A percentile compares a stretch with the other conserved stretches of the same genome.
Evolutionary conservation across 1,140 invertebrate genomes (phyloP).

Genomic region (Lycorma delicatula): DNA sequence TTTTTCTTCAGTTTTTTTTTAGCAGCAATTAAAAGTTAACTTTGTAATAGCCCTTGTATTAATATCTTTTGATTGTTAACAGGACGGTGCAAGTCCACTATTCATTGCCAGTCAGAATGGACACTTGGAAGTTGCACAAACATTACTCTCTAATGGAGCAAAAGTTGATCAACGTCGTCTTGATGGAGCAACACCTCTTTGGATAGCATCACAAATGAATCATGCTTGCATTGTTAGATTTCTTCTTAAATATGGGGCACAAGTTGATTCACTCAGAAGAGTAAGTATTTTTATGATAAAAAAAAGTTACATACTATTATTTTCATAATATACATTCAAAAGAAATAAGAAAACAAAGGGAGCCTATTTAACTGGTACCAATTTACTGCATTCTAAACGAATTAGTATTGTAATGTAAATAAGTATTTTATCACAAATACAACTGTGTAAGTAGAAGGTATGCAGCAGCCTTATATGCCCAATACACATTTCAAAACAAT

Average conservation of each 20-base stretch:
- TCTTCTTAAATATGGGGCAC: constrained; percentile 65
- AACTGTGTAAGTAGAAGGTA: too few species aligned
- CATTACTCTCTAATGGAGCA: constrained; percentile 60
- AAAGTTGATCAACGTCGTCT: constrained; percentile 56
- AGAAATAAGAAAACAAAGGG: not conserved
- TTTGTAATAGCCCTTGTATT: too few species aligned
- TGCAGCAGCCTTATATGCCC: too few species aligned
- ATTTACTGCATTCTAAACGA: too few species aligned
- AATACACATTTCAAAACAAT: too few species aligned
- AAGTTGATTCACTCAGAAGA: constrained; percentile 70
- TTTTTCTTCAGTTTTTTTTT: too few species aligned
- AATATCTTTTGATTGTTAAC: too few species aligned
- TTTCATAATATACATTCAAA: too few species aligned
- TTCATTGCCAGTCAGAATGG: constrained; percentile 88
- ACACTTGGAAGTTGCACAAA: constrained; percentile 61
- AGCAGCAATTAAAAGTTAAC: too few species aligned
- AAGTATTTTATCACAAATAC: too few species aligned
- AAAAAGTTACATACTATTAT: too few species aligned
- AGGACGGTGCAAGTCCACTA: constrained; percentile 81
- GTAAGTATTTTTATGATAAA: constrained; percentile 50
- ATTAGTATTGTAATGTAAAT: too few species aligned
- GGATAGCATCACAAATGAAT: constrained; percentile 91
- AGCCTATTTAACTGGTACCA: not conserved
- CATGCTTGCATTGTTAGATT: constrained; percentile 71
- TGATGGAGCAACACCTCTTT: constrained; percentile 81